Percentiles rank a stretch among this genome's conserved stretches.
These are phyloP conservation scores for Cacoxenus indagator DNA, from an alignment of 2,888 invertebrate species.

Conservation along the genomic window DNA sequence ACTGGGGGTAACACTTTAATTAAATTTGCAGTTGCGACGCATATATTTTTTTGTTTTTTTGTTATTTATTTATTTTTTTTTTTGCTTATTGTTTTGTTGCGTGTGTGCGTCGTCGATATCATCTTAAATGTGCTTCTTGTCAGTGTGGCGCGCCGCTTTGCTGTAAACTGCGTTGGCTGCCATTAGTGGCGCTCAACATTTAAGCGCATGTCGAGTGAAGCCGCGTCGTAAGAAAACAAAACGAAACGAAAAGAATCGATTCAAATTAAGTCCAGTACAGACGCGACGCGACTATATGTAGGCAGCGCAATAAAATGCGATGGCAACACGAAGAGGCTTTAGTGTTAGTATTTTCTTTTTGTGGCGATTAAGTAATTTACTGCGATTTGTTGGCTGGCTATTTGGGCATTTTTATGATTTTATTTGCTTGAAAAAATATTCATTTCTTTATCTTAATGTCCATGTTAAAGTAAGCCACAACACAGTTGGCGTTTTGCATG, in stretches of 20 bases:
- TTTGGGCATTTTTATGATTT: conserved; percentile 19
- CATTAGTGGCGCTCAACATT: conserved; percentile 37
- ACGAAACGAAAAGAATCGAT: too few species aligned
- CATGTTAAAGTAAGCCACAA: neutral
- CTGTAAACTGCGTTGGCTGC: conserved; percentile 13
- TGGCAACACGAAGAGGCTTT: too few species aligned
- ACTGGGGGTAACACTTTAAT: conserved; percentile 57
- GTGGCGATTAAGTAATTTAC: conserved; percentile 43
- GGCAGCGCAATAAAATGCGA: too few species aligned
- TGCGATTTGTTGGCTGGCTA: conserved; percentile 36
- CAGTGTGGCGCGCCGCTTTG: neutral
- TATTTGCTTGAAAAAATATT: neutral
- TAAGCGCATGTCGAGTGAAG: conserved; percentile 15
- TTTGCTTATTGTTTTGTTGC: neutral
- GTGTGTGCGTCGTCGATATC: neutral
- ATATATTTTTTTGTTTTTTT: neutral
- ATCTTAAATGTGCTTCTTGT: neutral
- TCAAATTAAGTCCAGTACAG: too few species aligned
- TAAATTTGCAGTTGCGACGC: conserved; percentile 44
- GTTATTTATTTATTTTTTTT: neutral
- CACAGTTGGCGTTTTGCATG: conserved; percentile 51
- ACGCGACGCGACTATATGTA: too few species aligned
- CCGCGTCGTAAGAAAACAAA: too few species aligned
- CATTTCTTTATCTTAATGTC: neutral
- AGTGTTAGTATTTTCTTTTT: conserved; percentile 28